phyloP scores from a whole-genome alignment of 2,888 invertebrate genomes.

The Isoperla grammatica region DNA sequence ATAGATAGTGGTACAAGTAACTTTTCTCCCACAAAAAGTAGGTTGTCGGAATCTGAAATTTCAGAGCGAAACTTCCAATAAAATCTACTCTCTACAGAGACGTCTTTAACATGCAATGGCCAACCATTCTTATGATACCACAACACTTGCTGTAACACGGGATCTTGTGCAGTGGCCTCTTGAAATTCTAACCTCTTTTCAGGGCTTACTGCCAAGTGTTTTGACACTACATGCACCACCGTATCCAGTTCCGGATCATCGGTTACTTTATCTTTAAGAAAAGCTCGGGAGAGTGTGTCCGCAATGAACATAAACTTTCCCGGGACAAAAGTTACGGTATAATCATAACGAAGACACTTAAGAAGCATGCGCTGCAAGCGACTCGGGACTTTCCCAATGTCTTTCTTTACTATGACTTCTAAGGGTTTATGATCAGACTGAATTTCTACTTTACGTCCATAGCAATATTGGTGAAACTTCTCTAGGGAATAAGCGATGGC shows the following conservation, averaged over 20 bases:
- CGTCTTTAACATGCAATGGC: background rate
- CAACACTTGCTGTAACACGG: background rate
- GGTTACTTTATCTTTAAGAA: background rate
- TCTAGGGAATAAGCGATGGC: constrained; percentile 1
- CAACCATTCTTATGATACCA: constrained; percentile 9
- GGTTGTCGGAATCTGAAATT: background rate
- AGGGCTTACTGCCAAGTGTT: constrained; percentile 12
- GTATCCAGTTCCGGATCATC: constrained; percentile 17
- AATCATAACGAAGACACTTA: constrained; percentile 8
- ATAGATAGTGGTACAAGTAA: background rate
- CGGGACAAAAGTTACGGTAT: constrained; percentile 5
- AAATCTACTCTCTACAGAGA: background rate
- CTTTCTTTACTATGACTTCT: constrained; percentile 9
- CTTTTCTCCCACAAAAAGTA: constrained; percentile 9
- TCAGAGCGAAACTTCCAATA: background rate
- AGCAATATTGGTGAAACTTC: constrained; percentile 11
- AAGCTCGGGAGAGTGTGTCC: constrained; percentile 11
- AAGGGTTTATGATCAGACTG: constrained; percentile 14
- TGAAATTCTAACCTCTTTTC: too few relatives aligned
- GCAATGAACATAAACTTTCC: constrained; percentile 9
- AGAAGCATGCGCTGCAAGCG: constrained; percentile 6
- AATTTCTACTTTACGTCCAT: background rate
- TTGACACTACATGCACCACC: constrained; percentile 5
- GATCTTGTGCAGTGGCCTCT: constrained; percentile 1
- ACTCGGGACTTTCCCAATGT: background rate